These are phyloP conservation scores for Lithophane ornitopus DNA, from an alignment of 2,888 invertebrate genomes.

Conservation along the genomic window DNA sequence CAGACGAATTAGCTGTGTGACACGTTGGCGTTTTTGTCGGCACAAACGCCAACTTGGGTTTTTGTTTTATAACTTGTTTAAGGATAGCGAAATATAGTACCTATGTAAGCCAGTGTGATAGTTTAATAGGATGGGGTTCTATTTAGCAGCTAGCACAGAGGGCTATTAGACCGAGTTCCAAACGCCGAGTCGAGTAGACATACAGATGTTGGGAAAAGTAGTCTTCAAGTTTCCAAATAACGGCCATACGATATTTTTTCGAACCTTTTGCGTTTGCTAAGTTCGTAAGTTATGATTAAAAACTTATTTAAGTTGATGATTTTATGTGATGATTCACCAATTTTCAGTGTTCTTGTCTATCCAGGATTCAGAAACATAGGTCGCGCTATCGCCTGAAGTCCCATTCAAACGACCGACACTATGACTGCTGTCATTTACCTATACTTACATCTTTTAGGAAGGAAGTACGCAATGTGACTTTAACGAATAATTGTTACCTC, in stretches of 20 bases:
- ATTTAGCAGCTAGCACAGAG: not conserved
- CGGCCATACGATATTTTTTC: not conserved
- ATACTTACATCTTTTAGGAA: conserved; percentile 38
- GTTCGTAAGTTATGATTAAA: not conserved
- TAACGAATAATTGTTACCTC: conserved; percentile 50
- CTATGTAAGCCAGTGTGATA: no score
- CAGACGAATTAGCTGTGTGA: no score
- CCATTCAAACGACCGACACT: not conserved
- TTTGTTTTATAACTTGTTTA: no score
- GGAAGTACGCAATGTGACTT: conserved; percentile 48
- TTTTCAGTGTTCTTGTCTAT: not conserved
- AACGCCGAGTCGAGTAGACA: no score
- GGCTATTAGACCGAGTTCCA: not conserved
- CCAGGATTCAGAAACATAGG: not conserved
- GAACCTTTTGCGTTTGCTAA: not conserved
- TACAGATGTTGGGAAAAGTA: not conserved
- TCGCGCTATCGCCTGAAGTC: not conserved
- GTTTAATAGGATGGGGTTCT: not conserved
- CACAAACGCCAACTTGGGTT: no score
- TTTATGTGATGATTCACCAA: not conserved
- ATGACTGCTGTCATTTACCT: not conserved
- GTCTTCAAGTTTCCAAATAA: not conserved
- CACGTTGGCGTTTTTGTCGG: no score
- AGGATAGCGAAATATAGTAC: no score
- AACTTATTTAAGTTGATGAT: not conserved